Evolutionary conservation across 2,797 vertebrate species (phyloP).

Genomic region (Furcifer pardalis): DNA sequence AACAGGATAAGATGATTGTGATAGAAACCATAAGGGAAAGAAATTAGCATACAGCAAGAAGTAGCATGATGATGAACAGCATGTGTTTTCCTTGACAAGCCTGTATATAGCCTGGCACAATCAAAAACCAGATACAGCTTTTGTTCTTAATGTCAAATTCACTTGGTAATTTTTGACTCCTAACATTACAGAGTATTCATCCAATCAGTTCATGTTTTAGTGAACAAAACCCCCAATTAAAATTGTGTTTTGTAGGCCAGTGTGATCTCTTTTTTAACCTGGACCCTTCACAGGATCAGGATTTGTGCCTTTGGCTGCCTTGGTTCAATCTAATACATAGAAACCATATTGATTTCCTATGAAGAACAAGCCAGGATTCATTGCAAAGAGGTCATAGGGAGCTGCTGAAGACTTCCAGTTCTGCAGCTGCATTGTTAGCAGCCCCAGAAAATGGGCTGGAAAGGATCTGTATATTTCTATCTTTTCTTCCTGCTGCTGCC

Average conservation of each 20-base stretch:
- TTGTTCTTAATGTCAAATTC: constrained; percentile 13
- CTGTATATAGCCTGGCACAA: background rate
- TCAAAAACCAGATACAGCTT: background rate
- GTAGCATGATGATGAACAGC: too few relatives aligned
- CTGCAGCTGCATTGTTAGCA: constrained; percentile 52
- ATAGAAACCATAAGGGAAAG: too few relatives aligned
- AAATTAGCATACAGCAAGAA: too few relatives aligned
- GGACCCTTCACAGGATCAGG: constrained; percentile 2
- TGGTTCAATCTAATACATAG: constrained; percentile 38
- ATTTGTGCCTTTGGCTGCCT: constrained; percentile 14
- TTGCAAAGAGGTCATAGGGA: constrained; percentile 45
- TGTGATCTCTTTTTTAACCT: constrained; percentile 34
- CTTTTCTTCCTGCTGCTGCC: constrained; percentile 57
- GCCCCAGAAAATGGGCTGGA: constrained; percentile 42
- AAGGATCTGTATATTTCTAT: constrained; percentile 52
- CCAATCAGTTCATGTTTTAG: background rate
- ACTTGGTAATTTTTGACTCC: constrained; percentile 12
- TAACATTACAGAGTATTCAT: constrained; percentile 19
- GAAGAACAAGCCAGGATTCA: constrained; percentile 55
- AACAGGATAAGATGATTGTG: too few relatives aligned
- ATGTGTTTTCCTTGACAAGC: background rate
- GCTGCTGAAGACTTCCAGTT: constrained; percentile 48
- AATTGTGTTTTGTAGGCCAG: background rate
- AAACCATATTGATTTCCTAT: constrained; percentile 49
- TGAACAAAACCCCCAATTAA: constrained; percentile 6